Base-by-base conservation (phyloP, 2,797 vertebrate species). In the Peromyscus attwateri region DNA sequence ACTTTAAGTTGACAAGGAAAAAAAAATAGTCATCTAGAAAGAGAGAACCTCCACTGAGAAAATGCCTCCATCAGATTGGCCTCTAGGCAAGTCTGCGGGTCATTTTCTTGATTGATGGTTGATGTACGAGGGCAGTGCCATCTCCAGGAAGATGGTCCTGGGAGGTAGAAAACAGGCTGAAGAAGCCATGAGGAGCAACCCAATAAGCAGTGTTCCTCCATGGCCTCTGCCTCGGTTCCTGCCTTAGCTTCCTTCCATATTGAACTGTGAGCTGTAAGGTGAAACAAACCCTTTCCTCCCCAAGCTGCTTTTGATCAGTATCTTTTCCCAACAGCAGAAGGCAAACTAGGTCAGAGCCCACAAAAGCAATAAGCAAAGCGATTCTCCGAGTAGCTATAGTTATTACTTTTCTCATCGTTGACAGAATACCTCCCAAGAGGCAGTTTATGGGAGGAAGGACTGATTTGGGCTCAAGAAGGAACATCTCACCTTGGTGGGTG, bases 301-400 rank as follows among this genome's bases (percentile, higher is more conserved):
- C 43, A n/a, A 49, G 12, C 21, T 68, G 31, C 3, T 52, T 87
- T 85, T 87, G 43, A 70, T 70, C 31, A 4, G 21, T n/a, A 10
- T n/a, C 64, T 85, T 64, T 64, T 87, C 83, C 34, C 64, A 52
- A 31, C 19, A 70, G 31, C 43, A 49, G 31, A 70, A 87, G 31
- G 64, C 11, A 16, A 52, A n/a, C 19, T 25, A 23, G 21, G 64
- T 25, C 31, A 14, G 19, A 70, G 21, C 62, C 62, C 29, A 68
- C 37, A 55, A 29, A 95, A 96, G 31, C 27, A 97, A 31, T 73
- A 49, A 80, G 3, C 77, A 46, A 40, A 71, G 37, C n/a, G 40
- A 13, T 34, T 95, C 13, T 3, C 34, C 49, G 37, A 13, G 29
- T 43, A n/a, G 43, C 40, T 64, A 25, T 3, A 25, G 31, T 27